Base-by-base conservation (phyloP, 1,140 invertebrate genomes). In the Druon quercuslanigerum region DNA sequence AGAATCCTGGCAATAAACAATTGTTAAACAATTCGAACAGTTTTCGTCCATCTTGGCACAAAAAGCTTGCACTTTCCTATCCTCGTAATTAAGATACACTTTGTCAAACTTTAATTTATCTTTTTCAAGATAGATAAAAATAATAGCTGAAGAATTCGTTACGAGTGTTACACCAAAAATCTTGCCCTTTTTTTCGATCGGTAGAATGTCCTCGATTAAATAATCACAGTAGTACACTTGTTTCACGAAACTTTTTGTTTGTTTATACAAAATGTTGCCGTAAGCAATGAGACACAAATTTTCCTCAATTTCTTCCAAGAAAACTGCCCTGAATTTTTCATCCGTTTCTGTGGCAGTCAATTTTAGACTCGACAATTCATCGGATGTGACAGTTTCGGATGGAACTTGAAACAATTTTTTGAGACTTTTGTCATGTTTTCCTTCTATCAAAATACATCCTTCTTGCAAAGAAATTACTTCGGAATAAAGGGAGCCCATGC, bases 351-450 rank as follows among this genome's bases (percentile, higher is more conserved):
- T 25, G 6, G 13, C 76, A 33, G 74, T 72, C 25, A 83, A 71
- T 60, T 70, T 13, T 13, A 78, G 11, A 40, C 66, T 57, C 16
- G 57, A 16, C 17, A 78, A 8, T 70, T 79, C 54, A 52, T 14
- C 50, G 66, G 20, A 66, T 6, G 60, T 66, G 9, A 66, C 16
- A n/a, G 2, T 51, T 50, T 51, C 13, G 33, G 16, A 56, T 12
- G 57, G 20, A 71, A 57, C 7, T 57, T 20, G 71, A 71, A 78
- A 72, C 16, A 81, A 33, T 40, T 71, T 72, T 50, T 46, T 52
- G 17, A n/a, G 13, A 51, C 11, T 75, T 73, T 84, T 86, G 3
- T 40, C 13, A 7, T 77, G 76, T 72, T 90, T 90, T 71, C 89
- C 73, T 50, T 82, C 78, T 16, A 88, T 74, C 11, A 83, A 70